Evolutionary conservation across 2,113 vertebrate genomes (phyloP).

Genomic region (Ploceus nigricollis): DNA sequence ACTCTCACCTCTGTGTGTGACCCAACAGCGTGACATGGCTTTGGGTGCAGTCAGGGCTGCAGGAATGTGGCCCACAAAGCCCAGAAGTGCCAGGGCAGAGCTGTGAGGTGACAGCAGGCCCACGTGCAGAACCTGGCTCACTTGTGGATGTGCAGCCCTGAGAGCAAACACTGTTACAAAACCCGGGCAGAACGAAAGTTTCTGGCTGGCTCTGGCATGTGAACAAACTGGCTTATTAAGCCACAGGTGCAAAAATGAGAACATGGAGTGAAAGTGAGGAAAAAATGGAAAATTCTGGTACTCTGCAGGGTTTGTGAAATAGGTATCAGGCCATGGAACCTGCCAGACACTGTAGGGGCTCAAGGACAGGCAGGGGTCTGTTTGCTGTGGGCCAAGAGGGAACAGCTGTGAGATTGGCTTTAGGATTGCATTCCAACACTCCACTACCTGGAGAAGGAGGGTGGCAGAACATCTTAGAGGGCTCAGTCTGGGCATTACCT

Average conservation of each 20-base stretch:
- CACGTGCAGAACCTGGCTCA: background rate
- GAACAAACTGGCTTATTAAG: conserved; percentile 42
- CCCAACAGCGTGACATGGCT: accelerated
- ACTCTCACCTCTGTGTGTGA: background rate
- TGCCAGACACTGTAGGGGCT: background rate
- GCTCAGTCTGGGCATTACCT: background rate
- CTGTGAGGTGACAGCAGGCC: background rate
- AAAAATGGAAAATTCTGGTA: background rate
- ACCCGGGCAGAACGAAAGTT: background rate
- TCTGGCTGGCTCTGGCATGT: conserved; percentile 2
- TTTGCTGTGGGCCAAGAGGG: background rate
- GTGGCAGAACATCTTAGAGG: background rate
- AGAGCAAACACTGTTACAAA: background rate
- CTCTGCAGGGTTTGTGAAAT: background rate
- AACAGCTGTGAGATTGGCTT: background rate
- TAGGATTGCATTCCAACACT: background rate
- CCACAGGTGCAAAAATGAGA: conserved; percentile 24
- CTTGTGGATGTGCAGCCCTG: background rate
- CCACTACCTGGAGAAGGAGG: background rate
- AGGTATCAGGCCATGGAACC: background rate
- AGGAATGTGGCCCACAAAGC: background rate
- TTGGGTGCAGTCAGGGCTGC: background rate
- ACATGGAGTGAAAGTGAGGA: background rate
- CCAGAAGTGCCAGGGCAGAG: background rate
- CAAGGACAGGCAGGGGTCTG: background rate